A percentile compares a stretch with the other conserved stretches of the same genome.
phyloP scores from a whole-genome alignment of 2,888 invertebrate genomes.

The Apocheima hispidaria region DNA sequence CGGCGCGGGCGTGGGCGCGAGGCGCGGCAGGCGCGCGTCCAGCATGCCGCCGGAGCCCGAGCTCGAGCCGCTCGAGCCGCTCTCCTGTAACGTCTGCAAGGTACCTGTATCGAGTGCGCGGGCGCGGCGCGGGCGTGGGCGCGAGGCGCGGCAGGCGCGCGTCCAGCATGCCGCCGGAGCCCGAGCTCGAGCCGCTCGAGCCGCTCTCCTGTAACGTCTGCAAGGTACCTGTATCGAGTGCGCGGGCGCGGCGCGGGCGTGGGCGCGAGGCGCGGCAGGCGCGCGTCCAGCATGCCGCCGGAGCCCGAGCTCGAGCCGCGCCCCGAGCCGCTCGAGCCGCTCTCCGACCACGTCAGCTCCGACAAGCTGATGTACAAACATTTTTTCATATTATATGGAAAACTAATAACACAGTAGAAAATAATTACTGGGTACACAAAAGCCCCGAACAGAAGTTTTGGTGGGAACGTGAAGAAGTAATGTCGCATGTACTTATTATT shows the following conservation, averaged over 20 bases:
- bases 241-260: conserved; percentile 69
- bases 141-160: conserved; percentile 74
- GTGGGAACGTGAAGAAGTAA: too few species aligned
- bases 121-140: conserved; percentile 67
- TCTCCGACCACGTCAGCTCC: conserved; percentile 81
- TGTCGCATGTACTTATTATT: too few species aligned
- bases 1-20: too few species aligned
- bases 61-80: too few species aligned
- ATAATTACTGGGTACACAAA: too few species aligned
- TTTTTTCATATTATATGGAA: too few species aligned
- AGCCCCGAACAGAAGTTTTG: too few species aligned
- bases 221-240: conserved; percentile 70
- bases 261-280: conserved; percentile 72
- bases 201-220: background rate
- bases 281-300: conserved; percentile 66
- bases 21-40: too few species aligned
- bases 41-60: too few species aligned
- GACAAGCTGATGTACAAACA: conserved; percentile 63
- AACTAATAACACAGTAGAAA: too few species aligned
- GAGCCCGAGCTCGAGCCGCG: conserved; percentile 82
- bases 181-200: too few species aligned
- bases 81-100: background rate
- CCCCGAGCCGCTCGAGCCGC: conserved; percentile 77
- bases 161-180: too few species aligned
- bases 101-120: conserved; percentile 75